Base-by-base conservation (phyloP, 1,140 invertebrate species). In the Olivierus martensii region DNA sequence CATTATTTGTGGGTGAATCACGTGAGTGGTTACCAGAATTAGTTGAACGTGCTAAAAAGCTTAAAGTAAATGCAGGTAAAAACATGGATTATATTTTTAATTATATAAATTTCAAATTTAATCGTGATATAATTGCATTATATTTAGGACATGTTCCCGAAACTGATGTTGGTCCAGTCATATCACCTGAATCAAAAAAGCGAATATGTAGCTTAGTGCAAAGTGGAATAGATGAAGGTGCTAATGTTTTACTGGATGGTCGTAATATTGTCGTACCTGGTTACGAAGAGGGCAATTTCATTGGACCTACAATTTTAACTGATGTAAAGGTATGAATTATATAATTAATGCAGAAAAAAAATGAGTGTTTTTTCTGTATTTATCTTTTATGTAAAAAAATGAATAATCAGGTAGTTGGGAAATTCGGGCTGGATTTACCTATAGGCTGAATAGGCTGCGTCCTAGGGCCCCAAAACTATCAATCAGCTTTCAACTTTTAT, bases 131-230 rank as follows among this genome's bases (percentile, higher is more conserved):
- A 41, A 28, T 46, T 52, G 47, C 45, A 39, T 49, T 52, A 51
- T n/a, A n/a, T n/a, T 11, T 50, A 78, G 89, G 91, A 9, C 81
- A 89, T 64, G 76, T 89, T 44, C 82, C 90, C 38, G 87, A 81
- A 35, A 82, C 93, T n/a, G 95, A 99, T 72, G 72, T 99, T 11
- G 95, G 96, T 3, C 96, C 96, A 9, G 87, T 99, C 3, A 99
- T 99, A 65, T 95, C 90, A 5, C 83, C 82, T 5, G 77, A 84
- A 57, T 80, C 94, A 0, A 97, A 97, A 66, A 65, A 89, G 58
- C 77, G 91, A 55, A 96, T 99, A 58, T 68, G 75, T 19, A 71
- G 78, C n/a, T 72, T 99, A 2, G 76, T 99, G 18, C 83, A 97
- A 68, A 84, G 84, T 45, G 87, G 84, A 19, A 75, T 85, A 15